Base-by-base conservation (phyloP, 2,113 vertebrate species). In the Ceyx melanurus region DNA sequence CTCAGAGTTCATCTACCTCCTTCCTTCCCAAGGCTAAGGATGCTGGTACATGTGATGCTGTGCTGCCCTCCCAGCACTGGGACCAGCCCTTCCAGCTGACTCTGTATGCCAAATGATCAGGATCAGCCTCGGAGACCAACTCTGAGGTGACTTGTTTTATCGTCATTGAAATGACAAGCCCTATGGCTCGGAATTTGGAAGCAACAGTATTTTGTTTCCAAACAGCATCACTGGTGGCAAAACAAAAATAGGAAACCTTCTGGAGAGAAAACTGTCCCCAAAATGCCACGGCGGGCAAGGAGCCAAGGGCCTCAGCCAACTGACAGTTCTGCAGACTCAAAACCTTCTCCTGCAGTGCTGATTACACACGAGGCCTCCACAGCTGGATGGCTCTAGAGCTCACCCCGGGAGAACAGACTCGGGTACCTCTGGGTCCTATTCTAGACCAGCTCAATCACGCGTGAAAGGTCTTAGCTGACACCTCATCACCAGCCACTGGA, bases 111-210 rank as follows among this genome's bases (percentile, higher is more conserved):
- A 51, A 82, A 80, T 86, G 51, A 79, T 89, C 70, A 45, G 50
- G 65, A 86, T 31, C 76, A 94, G 90, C 74, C 91, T 80, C 51
- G 25, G 62, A 85, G 82, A 91, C 75, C 61, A 70, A 48, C 64
- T 89, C 71, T 10, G 89, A 85, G 78, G 78, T 80, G 85, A 91
- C 87, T 54, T 58, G 5, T 51, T 46, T 22, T 68, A 62, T 16
- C 61, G 64, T 77, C 56, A 86, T 56, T 66, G 82, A 77, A 85
- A 66, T 81, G 67, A 94, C 93, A 92, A 91, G 84, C 89, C 94
- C 84, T 64, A 12, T 71, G 67, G 96, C 87, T 93, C 62, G 40
- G 42, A 62, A 66, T 62, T 33, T 20, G 54, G 50, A 73, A 89
- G 40, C 61, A 87, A 81, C 48, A 37, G 33, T 43, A 51, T 33